Evolutionary conservation across 2,113 vertebrate genomes (phyloP), one percentile per base, ranked within the genome.

Genomic region (Xyrauchen texanus): DNA sequence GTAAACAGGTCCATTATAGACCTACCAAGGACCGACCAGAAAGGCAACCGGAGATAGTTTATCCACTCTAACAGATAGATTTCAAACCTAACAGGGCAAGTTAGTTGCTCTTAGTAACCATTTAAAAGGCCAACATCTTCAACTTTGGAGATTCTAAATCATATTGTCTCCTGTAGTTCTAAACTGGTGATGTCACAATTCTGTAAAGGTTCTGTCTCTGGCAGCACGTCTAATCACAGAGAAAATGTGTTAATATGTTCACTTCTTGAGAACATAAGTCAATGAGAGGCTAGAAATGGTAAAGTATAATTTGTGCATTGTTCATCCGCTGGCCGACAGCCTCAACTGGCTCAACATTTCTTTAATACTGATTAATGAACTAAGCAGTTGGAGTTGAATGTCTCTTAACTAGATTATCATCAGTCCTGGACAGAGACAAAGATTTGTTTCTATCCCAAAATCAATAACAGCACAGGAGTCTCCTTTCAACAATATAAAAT

Each of bases 161-260:
- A 51, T 68, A 63, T 8, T 64, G 61, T 51, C 78, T 5, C 12
- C 4, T 55, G 11, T 4, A 11, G 55, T 81, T 63, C 80, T 79
- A 74, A 69, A 65, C 10, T 85, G 73, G 78, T 76, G 77, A 69
- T 45, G n/a, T 68, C 52, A 62, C 7, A 47, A 47, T 11, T n/a
- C n/a, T 58, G 55, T 80, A 82, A 85, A 87, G 88, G 84, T 87
- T 84, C 84, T 77, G 80, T 85, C 83, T 86, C 83, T 77, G 80
- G 73, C 78, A 75, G 80, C 21, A 81, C 70, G 76, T 84, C 80
- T 81, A 83, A 81, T 86, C 82, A n/a, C 44, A 13, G 49, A 49
- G 47, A 80, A 68, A 63, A 46, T 34, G 6, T 8, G 67, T 58
- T 63, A 13, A 21, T 52, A 49, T 67, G 75, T 51, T 61, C n/a